Base-by-base conservation (phyloP, 2,797 vertebrate genomes). In the Labroides dimidiatus region DNA sequence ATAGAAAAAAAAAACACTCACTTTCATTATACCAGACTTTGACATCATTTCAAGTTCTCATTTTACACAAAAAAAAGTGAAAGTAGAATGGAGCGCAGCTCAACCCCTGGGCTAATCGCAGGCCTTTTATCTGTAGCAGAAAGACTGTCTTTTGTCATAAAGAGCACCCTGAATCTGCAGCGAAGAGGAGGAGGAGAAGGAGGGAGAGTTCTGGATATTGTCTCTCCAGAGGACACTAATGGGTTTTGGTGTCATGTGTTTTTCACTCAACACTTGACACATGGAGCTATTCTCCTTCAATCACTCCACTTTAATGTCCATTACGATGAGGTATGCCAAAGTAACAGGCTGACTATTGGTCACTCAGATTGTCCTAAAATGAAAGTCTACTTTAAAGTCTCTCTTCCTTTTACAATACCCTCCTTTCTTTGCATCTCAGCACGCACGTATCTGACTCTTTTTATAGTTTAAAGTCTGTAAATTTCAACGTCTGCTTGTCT, bases 181-280 rank as follows among this genome's bases (percentile, higher is more conserved):
- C 44, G 69, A 67, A 54, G 72, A 59, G 64, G 64, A 64, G 45
- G 80, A 65, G 27, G 78, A 58, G 71, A 42, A 44, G 78, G 64
- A 67, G 73, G 93, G 92, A 90, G 89, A 93, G 92, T 95, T 95
- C 95, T 94, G 94, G 91, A 91, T 92, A 96, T 95, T 95, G 94
- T 96, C 94, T 94, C 92, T 93, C 93, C 84, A 88, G 93, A 92
- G 94, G 94, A 94, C 92, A 74, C 92, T 97, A 97, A 97, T 96
- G 95, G 88, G 71, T 96, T 97, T 95, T 94, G 94, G 94, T 95
- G 95, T 95, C 94, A 93, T 94, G 92, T 88, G 89, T 94, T 94
- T 93, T 93, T 95, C 95, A 95, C 92, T 95, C 94, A 93, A 74
- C 86, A 81, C 87, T 92, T 96, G 95, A 96, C 96, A 95, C 89